Conservation (phyloP, 2,113 vertebrate genomes). For the Hippopotamus amphibius region DNA sequence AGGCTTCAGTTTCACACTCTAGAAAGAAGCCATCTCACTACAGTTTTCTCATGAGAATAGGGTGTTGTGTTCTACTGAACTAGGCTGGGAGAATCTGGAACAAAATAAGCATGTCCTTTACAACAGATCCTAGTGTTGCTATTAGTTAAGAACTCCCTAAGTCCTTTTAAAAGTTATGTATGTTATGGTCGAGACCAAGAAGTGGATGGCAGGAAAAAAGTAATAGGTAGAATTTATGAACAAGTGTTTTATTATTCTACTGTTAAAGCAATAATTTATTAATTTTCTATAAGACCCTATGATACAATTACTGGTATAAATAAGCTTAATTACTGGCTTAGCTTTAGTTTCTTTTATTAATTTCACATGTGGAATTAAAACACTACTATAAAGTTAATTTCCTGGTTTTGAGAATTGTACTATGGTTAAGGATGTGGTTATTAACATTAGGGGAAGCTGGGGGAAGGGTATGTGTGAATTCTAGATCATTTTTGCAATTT, state of each 20-base stretch:
- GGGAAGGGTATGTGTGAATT: not conserved
- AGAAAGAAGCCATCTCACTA: not conserved
- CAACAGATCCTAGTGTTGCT: not conserved
- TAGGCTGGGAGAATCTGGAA: not conserved
- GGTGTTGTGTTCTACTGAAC: not conserved
- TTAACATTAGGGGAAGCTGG: conserved; percentile 22
- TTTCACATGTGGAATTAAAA: conserved; percentile 42
- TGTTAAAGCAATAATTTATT: conserved; percentile 41
- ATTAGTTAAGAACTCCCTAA: not conserved
- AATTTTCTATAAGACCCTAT: not conserved
- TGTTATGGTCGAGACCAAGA: conserved; percentile 16
- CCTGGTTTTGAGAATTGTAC: not conserved
- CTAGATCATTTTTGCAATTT: not conserved
- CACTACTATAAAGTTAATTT: not conserved
- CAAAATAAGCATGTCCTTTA: not conserved
- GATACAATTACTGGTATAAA: conserved; percentile 23
- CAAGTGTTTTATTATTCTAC: not conserved
- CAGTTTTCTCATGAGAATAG: not conserved
- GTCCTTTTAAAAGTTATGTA: not conserved
- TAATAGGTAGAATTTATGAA: not conserved
- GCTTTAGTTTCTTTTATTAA: conserved; percentile 29
- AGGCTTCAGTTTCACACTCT: not conserved
- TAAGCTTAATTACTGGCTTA: not conserved
- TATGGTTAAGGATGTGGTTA: not conserved
- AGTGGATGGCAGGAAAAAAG: not conserved